These are phyloP conservation scores for Sesia bembeciformis DNA, from an alignment of 2,888 invertebrate genomes.

Conservation along the genomic window DNA sequence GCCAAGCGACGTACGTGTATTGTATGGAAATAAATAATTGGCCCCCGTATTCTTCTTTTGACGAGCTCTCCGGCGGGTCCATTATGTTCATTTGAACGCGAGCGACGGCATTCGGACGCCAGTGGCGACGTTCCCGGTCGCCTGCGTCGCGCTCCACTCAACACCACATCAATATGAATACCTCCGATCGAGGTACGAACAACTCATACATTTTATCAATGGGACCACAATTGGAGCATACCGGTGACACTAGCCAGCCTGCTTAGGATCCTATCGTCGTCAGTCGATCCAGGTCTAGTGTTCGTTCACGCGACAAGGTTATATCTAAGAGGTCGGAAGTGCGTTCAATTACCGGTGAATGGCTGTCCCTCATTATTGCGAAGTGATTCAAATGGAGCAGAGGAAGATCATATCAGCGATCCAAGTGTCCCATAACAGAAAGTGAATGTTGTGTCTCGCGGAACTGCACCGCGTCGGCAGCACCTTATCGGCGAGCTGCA, in stretches of 20 bases:
- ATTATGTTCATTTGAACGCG: conserved; percentile 64
- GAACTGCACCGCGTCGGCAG: conserved; percentile 10
- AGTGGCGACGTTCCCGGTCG: conserved; percentile 66
- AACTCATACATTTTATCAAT: conserved; percentile 32
- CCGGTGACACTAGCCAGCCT: neutral
- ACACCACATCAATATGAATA: conserved; percentile 53
- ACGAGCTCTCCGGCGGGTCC: conserved; percentile 62
- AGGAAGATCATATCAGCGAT: conserved; percentile 35
- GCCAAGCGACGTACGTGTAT: conserved; percentile 60
- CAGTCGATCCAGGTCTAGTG: conserved; percentile 23
- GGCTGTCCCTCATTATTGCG: conserved; percentile 42
- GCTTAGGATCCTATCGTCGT: conserved; percentile 13
- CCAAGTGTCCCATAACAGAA: conserved; percentile 34
- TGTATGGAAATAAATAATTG: conserved; percentile 72
- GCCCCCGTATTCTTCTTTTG: conserved; percentile 68
- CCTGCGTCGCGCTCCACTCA: conserved; percentile 49
- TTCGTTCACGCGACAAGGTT: conserved; percentile 35
- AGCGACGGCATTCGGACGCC: conserved; percentile 64
- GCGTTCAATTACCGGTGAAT: conserved; percentile 49
- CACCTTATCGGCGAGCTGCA: neutral
- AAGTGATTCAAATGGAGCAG: conserved; percentile 38
- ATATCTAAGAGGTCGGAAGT: conserved; percentile 53
- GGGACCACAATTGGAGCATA: neutral
- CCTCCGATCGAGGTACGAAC: conserved; percentile 58
- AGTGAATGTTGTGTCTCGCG: conserved; percentile 43